These are phyloP conservation scores for Lutraria rhynchaena DNA, from an alignment of 1,140 invertebrate species.

Conservation along the genomic window DNA sequence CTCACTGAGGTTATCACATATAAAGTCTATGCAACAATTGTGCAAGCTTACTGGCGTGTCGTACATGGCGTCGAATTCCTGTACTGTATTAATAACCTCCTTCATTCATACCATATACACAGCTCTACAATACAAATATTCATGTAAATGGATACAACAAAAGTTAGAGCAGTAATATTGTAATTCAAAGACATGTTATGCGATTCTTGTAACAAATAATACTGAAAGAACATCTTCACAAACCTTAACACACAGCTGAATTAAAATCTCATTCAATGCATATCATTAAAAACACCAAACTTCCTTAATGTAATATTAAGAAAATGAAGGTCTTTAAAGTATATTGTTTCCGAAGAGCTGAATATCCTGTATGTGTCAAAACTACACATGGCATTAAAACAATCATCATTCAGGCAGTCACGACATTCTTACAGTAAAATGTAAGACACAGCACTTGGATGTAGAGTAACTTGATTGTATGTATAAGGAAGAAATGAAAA, in stretches of 20 bases:
- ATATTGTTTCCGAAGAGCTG: too few species aligned
- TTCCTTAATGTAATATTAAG: too few species aligned
- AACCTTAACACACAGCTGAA: background rate
- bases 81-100: background rate
- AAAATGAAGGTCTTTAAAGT: too few species aligned
- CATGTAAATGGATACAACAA: too few species aligned
- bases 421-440: too few species aligned
- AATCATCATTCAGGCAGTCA: too few species aligned
- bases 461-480: too few species aligned
- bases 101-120: constrained; percentile 25
- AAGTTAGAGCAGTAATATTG: background rate
- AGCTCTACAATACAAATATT: background rate
- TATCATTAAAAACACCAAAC: too few species aligned
- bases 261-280: background rate
- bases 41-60: constrained; percentile 83
- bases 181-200: background rate
- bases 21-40: constrained; percentile 87
- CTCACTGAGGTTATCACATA: constrained; percentile 87
- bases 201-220: background rate
- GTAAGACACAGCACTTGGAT: too few species aligned
- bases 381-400: too few species aligned
- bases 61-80: constrained; percentile 69
- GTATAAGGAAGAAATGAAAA: too few species aligned
- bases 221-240: background rate
- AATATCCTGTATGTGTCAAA: too few species aligned